phyloP scores from a whole-genome alignment of 1,140 invertebrate species.

The Brachionus plicatilis region DNA sequence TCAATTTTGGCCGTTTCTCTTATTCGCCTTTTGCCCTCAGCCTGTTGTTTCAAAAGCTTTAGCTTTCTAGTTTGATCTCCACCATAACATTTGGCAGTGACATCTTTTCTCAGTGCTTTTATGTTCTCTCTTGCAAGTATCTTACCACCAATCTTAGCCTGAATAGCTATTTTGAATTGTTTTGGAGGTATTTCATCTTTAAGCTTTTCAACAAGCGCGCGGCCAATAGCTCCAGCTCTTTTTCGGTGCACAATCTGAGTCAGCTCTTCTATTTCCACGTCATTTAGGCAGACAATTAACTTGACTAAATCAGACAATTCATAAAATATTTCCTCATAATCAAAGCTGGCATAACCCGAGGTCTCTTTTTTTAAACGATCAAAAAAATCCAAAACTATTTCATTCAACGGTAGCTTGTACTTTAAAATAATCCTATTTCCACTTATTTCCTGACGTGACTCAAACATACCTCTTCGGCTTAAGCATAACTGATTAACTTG shows the following conservation, averaged over 20 bases:
- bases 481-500: constrained; percentile 54
- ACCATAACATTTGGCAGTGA: constrained; percentile 87
- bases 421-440: constrained; percentile 72
- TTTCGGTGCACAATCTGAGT: constrained; percentile 71
- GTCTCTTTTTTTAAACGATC: constrained; percentile 79
- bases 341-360: constrained; percentile 75
- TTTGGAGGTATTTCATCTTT: constrained; percentile 82
- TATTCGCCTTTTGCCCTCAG: constrained; percentile 87
- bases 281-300: constrained; percentile 76
- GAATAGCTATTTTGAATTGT: constrained; percentile 75
- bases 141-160: constrained; percentile 73
- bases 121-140: constrained; percentile 79
- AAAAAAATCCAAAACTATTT: constrained; percentile 91
- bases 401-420: constrained; percentile 77
- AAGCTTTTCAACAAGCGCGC: constrained; percentile 69
- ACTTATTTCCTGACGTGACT: constrained; percentile 72
- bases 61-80: constrained; percentile 81
- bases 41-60: constrained; percentile 80
- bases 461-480: constrained; percentile 71
- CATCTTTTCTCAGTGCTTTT: constrained; percentile 81
- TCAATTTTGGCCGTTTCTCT: constrained; percentile 77
- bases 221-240: constrained; percentile 65
- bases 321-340: constrained; percentile 87
- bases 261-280: constrained; percentile 75
- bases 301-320: constrained; percentile 66